Conservation (phyloP, 2,113 vertebrate species). For the Balaenoptera acutorostrata region DNA sequence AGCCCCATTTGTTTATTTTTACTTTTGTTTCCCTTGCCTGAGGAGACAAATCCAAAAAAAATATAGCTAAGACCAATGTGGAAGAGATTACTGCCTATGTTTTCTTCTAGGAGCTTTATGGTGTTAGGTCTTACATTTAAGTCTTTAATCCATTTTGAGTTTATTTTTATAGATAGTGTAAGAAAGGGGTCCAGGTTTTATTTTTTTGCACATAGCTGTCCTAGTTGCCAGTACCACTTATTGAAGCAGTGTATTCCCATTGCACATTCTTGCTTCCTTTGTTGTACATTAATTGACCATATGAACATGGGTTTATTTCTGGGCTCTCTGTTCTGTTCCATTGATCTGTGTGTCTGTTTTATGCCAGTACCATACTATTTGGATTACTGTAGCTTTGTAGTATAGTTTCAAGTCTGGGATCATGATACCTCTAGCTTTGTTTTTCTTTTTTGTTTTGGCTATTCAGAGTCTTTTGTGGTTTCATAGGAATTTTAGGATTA, state of each 20-base stretch:
- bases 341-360: not conserved
- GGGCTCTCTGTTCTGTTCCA: not conserved
- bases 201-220: not conserved
- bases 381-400: not conserved
- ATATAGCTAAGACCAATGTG: not conserved
- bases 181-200: not conserved
- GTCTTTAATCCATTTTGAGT: not conserved
- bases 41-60: not conserved
- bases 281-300: not conserved
- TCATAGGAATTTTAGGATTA: not conserved
- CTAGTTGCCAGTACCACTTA: not conserved
- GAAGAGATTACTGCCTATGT: not conserved
- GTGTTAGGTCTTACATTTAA: not conserved
- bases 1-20: not conserved
- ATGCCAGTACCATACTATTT: not conserved
- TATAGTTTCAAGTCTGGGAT: not conserved
- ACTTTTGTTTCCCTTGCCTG: not conserved
- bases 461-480: not conserved
- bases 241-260: too few species aligned
- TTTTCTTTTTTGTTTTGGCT: not conserved
- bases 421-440: not conserved
- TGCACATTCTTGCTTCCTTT: not conserved
- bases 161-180: not conserved
- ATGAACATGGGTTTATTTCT: not conserved
- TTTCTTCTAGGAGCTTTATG: not conserved